Evolutionary conservation across 2,888 invertebrate genomes (phyloP).

Genomic region (Xiphydria camelus): DNA sequence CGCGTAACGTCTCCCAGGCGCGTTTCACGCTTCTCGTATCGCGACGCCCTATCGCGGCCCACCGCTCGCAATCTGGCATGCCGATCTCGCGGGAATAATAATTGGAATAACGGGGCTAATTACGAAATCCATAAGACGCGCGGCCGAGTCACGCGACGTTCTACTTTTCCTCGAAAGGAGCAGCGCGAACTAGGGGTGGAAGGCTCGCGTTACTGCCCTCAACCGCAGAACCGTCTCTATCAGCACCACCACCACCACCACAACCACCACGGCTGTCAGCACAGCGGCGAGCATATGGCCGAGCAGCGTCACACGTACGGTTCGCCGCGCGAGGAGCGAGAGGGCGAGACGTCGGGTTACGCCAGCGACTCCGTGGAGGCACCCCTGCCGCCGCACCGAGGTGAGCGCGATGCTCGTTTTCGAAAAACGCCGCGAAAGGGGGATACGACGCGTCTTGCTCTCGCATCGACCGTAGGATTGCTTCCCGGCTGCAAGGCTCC

Average conservation of each 20-base stretch:
- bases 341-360: slow-evolving; percentile 77
- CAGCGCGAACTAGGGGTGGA: slow-evolving; percentile 34
- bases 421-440: too few species aligned
- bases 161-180: slow-evolving; percentile 19
- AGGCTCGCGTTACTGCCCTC: slow-evolving; percentile 30
- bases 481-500: slow-evolving; percentile 21
- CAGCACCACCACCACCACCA: slow-evolving; percentile 17
- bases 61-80: too few species aligned
- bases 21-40: too few species aligned
- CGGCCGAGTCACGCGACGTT: slow-evolving; percentile 28
- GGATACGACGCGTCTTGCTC: too few species aligned
- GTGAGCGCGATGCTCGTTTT: too few species aligned
- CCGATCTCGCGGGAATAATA: too few species aligned
- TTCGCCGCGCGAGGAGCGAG: slow-evolving; percentile 42
- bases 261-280: too few species aligned
- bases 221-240: slow-evolving; percentile 22
- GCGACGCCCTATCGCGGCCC: too few species aligned
- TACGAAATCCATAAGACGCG: too few species aligned
- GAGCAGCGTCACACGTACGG: slow-evolving; percentile 38
- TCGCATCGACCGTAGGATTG: too few species aligned
- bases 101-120: too few species aligned
- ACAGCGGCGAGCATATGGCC: slow-evolving; percentile 47
- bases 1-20: too few species aligned
- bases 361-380: slow-evolving; percentile 72
- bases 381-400: slow-evolving; percentile 26